phyloP scores from a whole-genome alignment of 2,797 vertebrate species.

The Pristis pectinata region DNA sequence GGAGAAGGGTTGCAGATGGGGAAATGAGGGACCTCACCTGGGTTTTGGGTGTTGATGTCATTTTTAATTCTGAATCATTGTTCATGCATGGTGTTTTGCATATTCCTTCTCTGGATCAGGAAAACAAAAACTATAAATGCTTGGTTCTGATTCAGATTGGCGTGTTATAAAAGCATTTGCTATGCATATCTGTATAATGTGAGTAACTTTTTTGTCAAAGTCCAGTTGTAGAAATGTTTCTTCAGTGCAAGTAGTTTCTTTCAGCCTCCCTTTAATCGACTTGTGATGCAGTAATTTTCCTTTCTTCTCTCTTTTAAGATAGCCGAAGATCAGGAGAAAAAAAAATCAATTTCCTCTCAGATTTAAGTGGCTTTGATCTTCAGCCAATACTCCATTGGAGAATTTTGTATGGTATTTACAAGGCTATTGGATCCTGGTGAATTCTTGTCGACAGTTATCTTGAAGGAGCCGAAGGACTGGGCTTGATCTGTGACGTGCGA shows the following conservation, averaged over 20 bases:
- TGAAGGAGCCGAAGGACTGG: conserved; percentile 56
- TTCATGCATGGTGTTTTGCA: too few species aligned
- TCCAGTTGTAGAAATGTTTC: neutral
- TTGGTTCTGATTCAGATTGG: too few species aligned
- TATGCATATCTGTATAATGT: neutral
- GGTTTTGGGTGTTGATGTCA: too few species aligned
- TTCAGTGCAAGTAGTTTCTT: neutral
- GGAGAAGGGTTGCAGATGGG: too few species aligned
- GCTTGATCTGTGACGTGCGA: conserved; percentile 52
- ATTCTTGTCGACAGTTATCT: conserved; percentile 26
- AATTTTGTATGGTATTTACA: conserved; percentile 55
- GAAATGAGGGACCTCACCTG: too few species aligned
- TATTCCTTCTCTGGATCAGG: too few species aligned
- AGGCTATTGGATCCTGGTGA: conserved; percentile 53
- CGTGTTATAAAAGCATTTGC: neutral
- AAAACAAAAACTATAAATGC: too few species aligned
- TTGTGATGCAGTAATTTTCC: neutral
- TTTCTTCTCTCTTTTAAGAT: conserved; percentile 32
- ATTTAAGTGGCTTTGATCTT: conserved; percentile 51
- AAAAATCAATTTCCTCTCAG: conserved; percentile 11
- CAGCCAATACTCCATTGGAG: conserved; percentile 56
- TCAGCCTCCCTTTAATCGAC: neutral
- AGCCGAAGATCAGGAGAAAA: conserved; percentile 28
- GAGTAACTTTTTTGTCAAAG: neutral
- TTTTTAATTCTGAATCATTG: too few species aligned